A percentile compares a stretch with the other conserved stretches of the same genome.
phyloP scores from a whole-genome alignment of 2,888 invertebrate genomes.

The Himalopsyche japonica region DNA sequence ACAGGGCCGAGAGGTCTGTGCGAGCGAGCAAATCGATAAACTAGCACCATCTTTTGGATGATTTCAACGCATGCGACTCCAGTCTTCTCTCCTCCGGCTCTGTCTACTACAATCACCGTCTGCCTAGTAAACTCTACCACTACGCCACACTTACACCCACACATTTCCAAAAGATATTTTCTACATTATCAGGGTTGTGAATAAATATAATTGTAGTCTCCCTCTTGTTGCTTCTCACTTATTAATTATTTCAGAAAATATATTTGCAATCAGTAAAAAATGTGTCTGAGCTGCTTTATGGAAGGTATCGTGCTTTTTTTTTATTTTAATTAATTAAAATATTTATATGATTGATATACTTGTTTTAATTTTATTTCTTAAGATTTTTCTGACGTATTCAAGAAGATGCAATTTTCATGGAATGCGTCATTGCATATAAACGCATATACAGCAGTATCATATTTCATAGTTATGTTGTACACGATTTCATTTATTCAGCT shows the following conservation, averaged over 20 bases:
- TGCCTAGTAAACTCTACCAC: slow-evolving; percentile 1
- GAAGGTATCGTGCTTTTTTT: no score
- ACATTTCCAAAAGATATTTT: background rate
- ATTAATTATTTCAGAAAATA: background rate
- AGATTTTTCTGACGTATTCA: no score
- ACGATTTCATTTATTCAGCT: no score
- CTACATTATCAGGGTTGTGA: background rate
- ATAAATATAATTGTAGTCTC: background rate
- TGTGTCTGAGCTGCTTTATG: no score
- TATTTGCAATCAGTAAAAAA: no score
- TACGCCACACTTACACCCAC: background rate
- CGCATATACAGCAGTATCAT: no score
- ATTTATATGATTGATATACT: no score
- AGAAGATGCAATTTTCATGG: no score
- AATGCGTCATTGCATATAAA: no score
- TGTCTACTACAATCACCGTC: background rate
- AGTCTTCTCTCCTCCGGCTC: slow-evolving; percentile 16
- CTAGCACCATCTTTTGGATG: slow-evolving; percentile 40
- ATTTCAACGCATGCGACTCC: slow-evolving; percentile 38
- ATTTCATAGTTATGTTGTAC: no score
- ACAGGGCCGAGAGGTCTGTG: background rate
- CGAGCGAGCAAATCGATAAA: slow-evolving; percentile 38
- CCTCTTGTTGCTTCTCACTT: background rate
- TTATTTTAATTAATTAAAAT: no score
- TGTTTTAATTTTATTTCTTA: no score